These are phyloP conservation scores for Formica aserva DNA, from an alignment of 2,888 invertebrate genomes.

Conservation along the genomic window DNA sequence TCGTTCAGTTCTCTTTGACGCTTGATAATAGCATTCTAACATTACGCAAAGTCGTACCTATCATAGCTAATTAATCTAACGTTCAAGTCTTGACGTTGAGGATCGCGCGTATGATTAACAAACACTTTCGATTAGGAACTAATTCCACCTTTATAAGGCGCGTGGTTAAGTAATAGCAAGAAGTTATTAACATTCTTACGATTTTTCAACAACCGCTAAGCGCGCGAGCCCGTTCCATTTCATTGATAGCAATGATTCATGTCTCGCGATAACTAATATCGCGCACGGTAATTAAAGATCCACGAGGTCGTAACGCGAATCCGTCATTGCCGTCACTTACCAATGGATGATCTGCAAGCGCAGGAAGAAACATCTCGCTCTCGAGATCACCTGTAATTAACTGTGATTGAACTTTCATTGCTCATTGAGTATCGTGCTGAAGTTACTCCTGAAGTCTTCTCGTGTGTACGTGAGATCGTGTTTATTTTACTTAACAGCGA, in stretches of 20 bases:
- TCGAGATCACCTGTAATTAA: constrained; percentile 57
- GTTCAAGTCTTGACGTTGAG: constrained; percentile 26
- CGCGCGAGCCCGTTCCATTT: constrained; percentile 50
- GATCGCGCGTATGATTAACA: constrained; percentile 33
- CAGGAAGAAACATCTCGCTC: constrained; percentile 54
- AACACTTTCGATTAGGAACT: constrained; percentile 47
- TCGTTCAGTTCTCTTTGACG: not conserved
- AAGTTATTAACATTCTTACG: constrained; percentile 46
- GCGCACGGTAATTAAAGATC: constrained; percentile 60
- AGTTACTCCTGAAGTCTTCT: constrained; percentile 51
- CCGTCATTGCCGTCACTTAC: constrained; percentile 65
- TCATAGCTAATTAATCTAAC: constrained; percentile 42
- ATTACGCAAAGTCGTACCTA: not conserved
- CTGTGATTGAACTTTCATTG: constrained; percentile 67
- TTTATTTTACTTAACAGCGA: constrained; percentile 47
- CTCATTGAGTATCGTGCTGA: constrained; percentile 53
- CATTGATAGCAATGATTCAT: constrained; percentile 63
- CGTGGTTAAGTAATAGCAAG: constrained; percentile 37
- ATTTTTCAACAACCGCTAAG: constrained; percentile 22
- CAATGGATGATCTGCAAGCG: constrained; percentile 45
- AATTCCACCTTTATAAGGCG: constrained; percentile 23
- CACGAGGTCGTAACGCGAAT: constrained; percentile 63
- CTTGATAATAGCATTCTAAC: constrained; percentile 9
- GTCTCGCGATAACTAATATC: constrained; percentile 54
- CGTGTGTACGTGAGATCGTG: constrained; percentile 48